A percentile compares a stretch with the other conserved stretches of the same genome.
These are phyloP conservation scores for Apistogramma diplotaenia DNA, from an alignment of 2,113 vertebrate genomes.

Conservation along the genomic window DNA sequence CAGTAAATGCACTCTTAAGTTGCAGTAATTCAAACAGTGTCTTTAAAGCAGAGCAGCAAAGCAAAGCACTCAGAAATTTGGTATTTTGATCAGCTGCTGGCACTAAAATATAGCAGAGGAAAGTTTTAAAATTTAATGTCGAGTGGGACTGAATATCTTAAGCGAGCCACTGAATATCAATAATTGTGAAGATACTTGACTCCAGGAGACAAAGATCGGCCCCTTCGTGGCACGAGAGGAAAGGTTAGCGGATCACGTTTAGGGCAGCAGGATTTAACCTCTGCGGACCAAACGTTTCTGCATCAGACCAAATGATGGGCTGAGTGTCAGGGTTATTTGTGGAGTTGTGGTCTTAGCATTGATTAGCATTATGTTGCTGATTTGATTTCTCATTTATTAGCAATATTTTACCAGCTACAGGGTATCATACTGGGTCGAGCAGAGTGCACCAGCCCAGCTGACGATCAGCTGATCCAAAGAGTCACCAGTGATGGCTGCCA, in stretches of 20 bases:
- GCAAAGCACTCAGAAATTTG: not conserved
- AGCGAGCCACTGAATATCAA: not conserved
- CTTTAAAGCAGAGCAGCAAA: not conserved
- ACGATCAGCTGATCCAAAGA: slow-evolving; percentile 37
- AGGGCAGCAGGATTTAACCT: not conserved
- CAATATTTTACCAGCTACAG: slow-evolving; percentile 12
- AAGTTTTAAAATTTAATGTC: not conserved
- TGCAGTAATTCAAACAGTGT: not conserved
- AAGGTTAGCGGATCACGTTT: not conserved
- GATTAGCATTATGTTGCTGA: not conserved
- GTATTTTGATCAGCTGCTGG: not conserved
- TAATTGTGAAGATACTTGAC: not conserved
- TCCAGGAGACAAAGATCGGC: not conserved
- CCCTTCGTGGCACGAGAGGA: not conserved
- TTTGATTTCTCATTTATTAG: not conserved
- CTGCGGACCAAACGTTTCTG: not conserved
- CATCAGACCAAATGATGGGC: not conserved
- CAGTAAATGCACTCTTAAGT: not conserved
- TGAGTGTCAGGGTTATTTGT: not conserved
- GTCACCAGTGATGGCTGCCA: slow-evolving; percentile 15
- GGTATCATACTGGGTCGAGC: slow-evolving; percentile 15
- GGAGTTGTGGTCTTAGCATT: not conserved
- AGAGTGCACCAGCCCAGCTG: slow-evolving; percentile 17
- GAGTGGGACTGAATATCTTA: not conserved
- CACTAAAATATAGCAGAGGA: not conserved